Percentiles rank a stretch among this genome's conserved stretches.
phyloP scores from a whole-genome alignment of 2,113 vertebrate genomes.

The Pogonocichla stellata region DNA sequence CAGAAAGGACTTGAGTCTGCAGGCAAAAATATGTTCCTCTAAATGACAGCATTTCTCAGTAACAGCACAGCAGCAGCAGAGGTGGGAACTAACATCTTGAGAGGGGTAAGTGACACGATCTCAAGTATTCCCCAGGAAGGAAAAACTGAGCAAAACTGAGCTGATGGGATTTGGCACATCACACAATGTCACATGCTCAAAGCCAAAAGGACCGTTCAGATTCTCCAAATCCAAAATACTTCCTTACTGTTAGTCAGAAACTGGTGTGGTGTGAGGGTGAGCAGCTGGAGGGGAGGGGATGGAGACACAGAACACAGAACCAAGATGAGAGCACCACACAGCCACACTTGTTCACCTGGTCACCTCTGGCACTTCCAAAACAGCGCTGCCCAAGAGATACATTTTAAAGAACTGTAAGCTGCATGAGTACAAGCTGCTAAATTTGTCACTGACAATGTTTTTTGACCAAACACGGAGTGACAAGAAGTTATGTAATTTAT shows the following conservation, averaged over 20 bases:
- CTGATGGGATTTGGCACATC: background rate
- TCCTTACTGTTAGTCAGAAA: background rate
- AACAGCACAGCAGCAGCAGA: background rate
- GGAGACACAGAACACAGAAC: background rate
- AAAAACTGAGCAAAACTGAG: background rate
- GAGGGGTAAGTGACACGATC: background rate
- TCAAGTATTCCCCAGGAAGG: background rate
- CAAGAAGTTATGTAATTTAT: background rate
- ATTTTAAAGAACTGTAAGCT: background rate
- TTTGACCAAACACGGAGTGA: background rate
- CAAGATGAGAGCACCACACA: background rate
- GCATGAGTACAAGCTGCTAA: background rate
- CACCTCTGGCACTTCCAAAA: background rate
- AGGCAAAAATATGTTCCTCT: background rate
- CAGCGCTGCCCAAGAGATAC: accelerated
- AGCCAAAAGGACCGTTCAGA: background rate
- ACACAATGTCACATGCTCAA: background rate
- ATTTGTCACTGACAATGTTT: background rate
- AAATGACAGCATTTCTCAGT: background rate
- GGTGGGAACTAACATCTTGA: background rate
- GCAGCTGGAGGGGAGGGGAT: background rate
- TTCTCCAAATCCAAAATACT: background rate
- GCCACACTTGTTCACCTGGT: background rate
- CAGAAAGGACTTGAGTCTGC: background rate
- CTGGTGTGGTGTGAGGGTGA: background rate